These are phyloP conservation scores for Synanthedon tipuliformis DNA, from an alignment of 2,888 invertebrate species.

Conservation along the genomic window DNA sequence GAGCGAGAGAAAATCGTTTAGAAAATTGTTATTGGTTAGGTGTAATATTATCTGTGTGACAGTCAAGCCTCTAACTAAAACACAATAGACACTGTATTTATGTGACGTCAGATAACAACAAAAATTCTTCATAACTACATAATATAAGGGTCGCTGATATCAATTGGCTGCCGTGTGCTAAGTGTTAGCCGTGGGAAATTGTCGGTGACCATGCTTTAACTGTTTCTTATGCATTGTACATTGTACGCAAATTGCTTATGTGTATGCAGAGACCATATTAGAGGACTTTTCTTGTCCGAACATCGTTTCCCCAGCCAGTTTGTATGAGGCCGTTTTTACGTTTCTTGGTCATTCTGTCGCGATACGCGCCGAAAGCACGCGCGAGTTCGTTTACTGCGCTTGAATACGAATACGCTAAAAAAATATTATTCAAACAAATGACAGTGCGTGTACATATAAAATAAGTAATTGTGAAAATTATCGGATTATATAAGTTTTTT, in stretches of 20 bases:
- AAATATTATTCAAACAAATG: slow-evolving; percentile 6
- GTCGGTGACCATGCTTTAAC: slow-evolving; percentile 16
- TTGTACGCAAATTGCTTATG: slow-evolving; percentile 10
- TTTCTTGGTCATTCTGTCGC: slow-evolving; percentile 36
- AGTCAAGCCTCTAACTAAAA: too few relatives aligned
- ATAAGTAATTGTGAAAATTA: background rate
- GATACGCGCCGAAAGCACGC: slow-evolving; percentile 51
- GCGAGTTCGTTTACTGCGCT: slow-evolving; percentile 24
- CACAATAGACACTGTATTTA: too few relatives aligned
- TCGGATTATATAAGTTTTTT: background rate
- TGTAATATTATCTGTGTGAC: too few relatives aligned
- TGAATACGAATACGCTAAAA: slow-evolving; percentile 6
- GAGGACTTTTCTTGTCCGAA: slow-evolving; percentile 10
- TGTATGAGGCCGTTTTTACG: slow-evolving; percentile 11
- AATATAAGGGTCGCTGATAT: slow-evolving; percentile 32
- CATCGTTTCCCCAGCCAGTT: slow-evolving; percentile 12
- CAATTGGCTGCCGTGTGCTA: slow-evolving; percentile 27
- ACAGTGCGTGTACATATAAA: slow-evolving; percentile 1
- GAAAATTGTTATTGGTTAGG: too few relatives aligned
- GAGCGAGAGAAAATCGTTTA: too few relatives aligned
- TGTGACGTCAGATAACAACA: slow-evolving; percentile 23
- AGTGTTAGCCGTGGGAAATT: slow-evolving; percentile 24
- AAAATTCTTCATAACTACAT: slow-evolving; percentile 15
- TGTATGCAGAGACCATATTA: slow-evolving; percentile 7
- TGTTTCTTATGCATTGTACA: slow-evolving; percentile 5